These are phyloP conservation scores for Papilio gigon DNA, from an alignment of 2,888 invertebrate species.

Conservation along the genomic window DNA sequence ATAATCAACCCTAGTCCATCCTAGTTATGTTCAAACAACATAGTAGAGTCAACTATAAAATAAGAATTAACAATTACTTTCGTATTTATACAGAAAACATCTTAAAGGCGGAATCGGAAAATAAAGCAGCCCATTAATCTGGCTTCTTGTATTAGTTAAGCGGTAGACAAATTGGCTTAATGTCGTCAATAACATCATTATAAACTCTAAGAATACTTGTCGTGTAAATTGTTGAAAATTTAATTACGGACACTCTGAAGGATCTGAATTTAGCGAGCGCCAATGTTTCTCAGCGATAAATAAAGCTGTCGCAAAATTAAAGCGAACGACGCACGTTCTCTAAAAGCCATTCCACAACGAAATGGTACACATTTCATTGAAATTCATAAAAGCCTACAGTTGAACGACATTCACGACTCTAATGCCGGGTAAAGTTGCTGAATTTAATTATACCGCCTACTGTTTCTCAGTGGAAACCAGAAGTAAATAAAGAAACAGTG, in stretches of 20 bases:
- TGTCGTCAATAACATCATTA: constrained; percentile 27
- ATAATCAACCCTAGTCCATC: too few species aligned
- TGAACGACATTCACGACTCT: constrained; percentile 35
- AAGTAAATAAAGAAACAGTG: constrained; percentile 12
- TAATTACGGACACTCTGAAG: constrained; percentile 44
- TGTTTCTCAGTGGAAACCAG: background rate
- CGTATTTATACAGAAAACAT: too few species aligned
- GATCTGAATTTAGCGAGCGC: constrained; percentile 45
- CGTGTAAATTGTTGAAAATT: constrained; percentile 35
- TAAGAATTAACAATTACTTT: too few species aligned
- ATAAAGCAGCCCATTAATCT: background rate
- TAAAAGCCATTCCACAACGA: constrained; percentile 40
- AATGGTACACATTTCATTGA: constrained; percentile 47
- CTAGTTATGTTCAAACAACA: too few species aligned
- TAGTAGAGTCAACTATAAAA: too few species aligned
- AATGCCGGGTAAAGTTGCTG: constrained; percentile 28
- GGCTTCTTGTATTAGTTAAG: constrained; percentile 15
- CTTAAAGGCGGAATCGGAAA: background rate
- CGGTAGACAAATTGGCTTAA: constrained; percentile 24
- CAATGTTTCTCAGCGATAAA: constrained; percentile 45
- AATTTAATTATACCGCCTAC: constrained; percentile 31
- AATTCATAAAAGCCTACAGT: constrained; percentile 42
- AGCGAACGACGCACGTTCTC: constrained; percentile 42
- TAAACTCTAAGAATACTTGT: constrained; percentile 32
- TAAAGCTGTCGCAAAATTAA: constrained; percentile 44